A percentile compares a stretch with the other conserved stretches of the same genome.
Conservation (phyloP, 2,113 vertebrate species). For the Tychaedon coryphoeus region DNA sequence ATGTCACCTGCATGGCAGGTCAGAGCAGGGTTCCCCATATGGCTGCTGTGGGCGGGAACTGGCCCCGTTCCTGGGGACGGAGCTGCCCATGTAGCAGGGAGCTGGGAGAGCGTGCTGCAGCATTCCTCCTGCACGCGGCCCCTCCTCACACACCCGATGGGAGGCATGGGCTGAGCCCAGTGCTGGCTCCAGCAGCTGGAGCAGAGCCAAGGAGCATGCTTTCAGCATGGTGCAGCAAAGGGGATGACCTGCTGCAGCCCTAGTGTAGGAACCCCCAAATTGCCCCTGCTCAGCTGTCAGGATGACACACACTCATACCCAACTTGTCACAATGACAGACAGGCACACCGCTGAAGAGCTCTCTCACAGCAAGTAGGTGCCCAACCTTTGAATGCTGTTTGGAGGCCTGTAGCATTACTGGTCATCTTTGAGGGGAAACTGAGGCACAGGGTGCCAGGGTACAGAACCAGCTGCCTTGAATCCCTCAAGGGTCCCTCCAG, state of each 20-base stretch:
- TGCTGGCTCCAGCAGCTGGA: background rate
- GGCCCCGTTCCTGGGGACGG: background rate
- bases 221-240: background rate
- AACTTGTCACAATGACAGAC: fast-evolving
- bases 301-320: background rate
- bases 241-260: background rate
- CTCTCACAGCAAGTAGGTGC: too few relatives aligned
- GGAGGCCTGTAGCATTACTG: background rate
- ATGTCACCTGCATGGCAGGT: background rate
- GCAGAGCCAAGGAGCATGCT: background rate
- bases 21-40: conserved; percentile 2
- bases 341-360: background rate
- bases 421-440: background rate
- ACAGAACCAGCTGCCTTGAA: background rate
- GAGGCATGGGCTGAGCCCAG: background rate
- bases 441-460: background rate
- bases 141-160: background rate
- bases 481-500: background rate
- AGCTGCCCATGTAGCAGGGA: background rate
- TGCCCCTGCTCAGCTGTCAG: background rate
- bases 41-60: background rate
- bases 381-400: background rate
- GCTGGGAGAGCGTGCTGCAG: background rate
- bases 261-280: too few relatives aligned
- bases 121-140: fast-evolving